phyloP scores from a whole-genome alignment of 2,797 vertebrate genomes.

The Alca torda region DNA sequence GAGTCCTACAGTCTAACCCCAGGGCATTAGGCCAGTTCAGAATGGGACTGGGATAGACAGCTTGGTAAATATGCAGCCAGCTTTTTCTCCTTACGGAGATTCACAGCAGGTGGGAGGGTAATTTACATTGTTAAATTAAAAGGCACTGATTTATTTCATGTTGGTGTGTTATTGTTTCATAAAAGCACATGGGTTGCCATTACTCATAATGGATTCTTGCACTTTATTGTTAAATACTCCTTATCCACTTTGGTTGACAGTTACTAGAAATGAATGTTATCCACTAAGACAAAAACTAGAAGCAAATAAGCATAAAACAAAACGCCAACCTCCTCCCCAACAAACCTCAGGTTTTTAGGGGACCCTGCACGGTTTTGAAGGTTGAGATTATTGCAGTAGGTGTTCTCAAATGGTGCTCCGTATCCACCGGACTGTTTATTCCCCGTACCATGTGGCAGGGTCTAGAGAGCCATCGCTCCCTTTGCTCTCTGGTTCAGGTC shows the following conservation, averaged over 20 bases:
- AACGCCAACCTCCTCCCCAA: not conserved
- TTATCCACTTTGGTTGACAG: constrained; percentile 14
- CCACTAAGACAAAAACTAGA: not conserved
- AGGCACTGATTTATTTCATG: constrained; percentile 51
- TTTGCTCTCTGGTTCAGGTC: not conserved
- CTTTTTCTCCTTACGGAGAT: constrained; percentile 28
- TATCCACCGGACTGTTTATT: not conserved
- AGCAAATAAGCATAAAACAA: not conserved
- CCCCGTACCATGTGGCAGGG: not conserved
- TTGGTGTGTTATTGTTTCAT: constrained; percentile 55
- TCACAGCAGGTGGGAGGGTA: constrained; percentile 61
- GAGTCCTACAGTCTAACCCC: constrained; percentile 56
- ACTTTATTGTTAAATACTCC: constrained; percentile 31
- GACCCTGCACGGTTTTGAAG: not conserved
- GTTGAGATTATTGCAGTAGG: not conserved
- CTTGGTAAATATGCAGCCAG: constrained; percentile 26
- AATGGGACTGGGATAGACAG: constrained; percentile 29
- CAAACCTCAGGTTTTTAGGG: not conserved
- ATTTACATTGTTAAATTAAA: constrained; percentile 50
- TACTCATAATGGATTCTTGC: constrained; percentile 9
- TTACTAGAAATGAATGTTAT: constrained; percentile 27
- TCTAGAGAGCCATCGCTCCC: fast-evolving
- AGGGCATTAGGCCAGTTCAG: constrained; percentile 48
- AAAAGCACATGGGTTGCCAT: constrained; percentile 3
- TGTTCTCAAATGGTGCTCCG: not conserved